Evolutionary conservation across 2,113 vertebrate species (phyloP), one percentile per base, ranked within the genome.

Genomic region (Aegypius monachus): DNA sequence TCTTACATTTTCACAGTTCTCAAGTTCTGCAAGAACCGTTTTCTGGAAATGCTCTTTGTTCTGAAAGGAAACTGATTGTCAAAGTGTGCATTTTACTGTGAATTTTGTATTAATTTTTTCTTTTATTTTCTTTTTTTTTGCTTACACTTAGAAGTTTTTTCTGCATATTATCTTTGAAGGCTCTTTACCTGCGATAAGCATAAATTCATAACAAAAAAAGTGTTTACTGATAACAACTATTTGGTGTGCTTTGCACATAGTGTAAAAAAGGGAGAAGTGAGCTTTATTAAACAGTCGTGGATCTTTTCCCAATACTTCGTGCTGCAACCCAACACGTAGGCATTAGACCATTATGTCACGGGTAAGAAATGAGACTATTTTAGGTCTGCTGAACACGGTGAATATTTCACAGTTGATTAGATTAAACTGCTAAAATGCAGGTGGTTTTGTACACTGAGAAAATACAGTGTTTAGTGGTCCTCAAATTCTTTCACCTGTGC

Each of bases 301-400:
- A 67, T 43, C 23, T 90, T 77, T 88, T 92, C 88, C 55, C 19
- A 71, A 8, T 10, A 11, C 31, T 93, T 91, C 34, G 20, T 81
- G 61, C 31, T 92, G 50, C 62, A 96, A 47, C 25, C 63, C 73
- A 81, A 78, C 52, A 72, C 43, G 48, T 27, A 72, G 13, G 20
- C 77, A 81, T 95, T 88, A 88, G 81, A 90, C 36, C 86, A 83
- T 90, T 82, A 81, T 73, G 78, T 32, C 40, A 79, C 17, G 62
- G 47, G 13, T 84, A 95, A 86, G 43, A 88, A 94, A 90, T 87
- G 23, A 90, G n/a, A 94, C 47, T 77, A 91, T 83, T 97, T 94
- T 81, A 83, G 75, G 77, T 94, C 92, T 70, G 63, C 63, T 97
- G 68, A 97, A 80, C 67, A 68, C 20, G 79, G n/a, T 91, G 91